phyloP scores from a whole-genome alignment of 2,797 vertebrate species.

The Leptatherina wallacei region DNA sequence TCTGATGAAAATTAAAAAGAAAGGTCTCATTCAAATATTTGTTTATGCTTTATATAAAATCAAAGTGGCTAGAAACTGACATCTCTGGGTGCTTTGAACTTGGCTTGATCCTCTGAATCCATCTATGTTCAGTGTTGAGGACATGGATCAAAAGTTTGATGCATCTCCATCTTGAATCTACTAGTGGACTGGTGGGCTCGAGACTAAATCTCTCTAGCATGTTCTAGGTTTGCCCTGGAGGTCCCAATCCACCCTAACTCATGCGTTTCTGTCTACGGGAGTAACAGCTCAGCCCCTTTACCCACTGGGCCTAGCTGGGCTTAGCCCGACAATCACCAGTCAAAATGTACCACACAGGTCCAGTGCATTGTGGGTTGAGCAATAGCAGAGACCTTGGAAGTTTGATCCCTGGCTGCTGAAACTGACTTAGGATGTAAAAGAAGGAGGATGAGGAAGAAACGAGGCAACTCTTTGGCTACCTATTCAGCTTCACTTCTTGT shows the following conservation, averaged over 20 bases:
- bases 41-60: no score
- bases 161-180: not conserved
- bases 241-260: not conserved
- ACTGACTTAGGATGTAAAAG: not conserved
- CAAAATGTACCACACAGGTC: not conserved
- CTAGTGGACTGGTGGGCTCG: not conserved
- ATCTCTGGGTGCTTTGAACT: not conserved
- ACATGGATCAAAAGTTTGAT: not conserved
- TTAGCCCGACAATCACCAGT: not conserved
- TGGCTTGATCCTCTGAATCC: no score
- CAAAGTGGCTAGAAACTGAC: not conserved
- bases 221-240: no score
- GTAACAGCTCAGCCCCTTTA: not conserved
- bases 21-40: no score
- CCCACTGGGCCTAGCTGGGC: no score
- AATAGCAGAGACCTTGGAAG: not conserved
- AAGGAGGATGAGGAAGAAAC: not conserved
- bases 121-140: not conserved
- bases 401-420: not conserved
- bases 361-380: not conserved
- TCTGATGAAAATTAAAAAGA: no score
- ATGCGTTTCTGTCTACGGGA: not conserved
- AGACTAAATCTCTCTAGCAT: not conserved
- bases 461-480: not conserved
- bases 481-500: not conserved